Evolutionary conservation across 2,888 invertebrate species (phyloP), one percentile per base, ranked within the genome.

Genomic region (Lithophane leautieri): DNA sequence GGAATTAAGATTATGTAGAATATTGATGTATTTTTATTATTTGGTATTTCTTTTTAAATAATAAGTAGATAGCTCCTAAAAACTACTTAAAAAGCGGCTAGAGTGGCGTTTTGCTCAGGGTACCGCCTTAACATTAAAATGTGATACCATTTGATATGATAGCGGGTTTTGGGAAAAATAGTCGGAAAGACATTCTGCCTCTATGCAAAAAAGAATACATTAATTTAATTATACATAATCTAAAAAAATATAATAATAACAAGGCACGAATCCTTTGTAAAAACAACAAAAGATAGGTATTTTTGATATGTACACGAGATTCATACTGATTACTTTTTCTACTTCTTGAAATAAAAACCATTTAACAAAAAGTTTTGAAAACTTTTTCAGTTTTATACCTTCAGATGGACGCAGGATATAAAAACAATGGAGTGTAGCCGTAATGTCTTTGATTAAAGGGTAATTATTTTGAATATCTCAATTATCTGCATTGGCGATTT

Each of bases 371-470:
- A 63, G 71, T 75, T 75, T 68, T 86, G n/a, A 66, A 78, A 73
- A 71, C 58, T 81, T 63, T 84, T 85, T 75, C 87, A 87, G 87
- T 81, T 69, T 54, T 60, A 66, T 52, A 66, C 66, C 72, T 65
- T 61, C 71, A 50, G 62, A 81, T 73, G 86, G 81, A 76, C 79
- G 73, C 67, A 58, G 58, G 63, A 67, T 69, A 63, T 71, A 78
- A 77, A 61, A 71, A 70, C 65, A 62, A 86, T 83, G 87, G 86
- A 82, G 76, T 62, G 2, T 73, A 68, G 66, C 76, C 61, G 54
- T 81, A 70, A 70, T 80, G 19, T 79, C 62, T 77, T 66, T 78
- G 72, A 71, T 73, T 87, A 81, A 86, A 88, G 87, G 88, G 90
- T 90, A 90, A 90, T 77, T 87, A 87, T 81, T 77, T 73, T 79